Evolutionary conservation across 2,113 vertebrate genomes (phyloP).

Genomic region (Anthoscopus minutus): DNA sequence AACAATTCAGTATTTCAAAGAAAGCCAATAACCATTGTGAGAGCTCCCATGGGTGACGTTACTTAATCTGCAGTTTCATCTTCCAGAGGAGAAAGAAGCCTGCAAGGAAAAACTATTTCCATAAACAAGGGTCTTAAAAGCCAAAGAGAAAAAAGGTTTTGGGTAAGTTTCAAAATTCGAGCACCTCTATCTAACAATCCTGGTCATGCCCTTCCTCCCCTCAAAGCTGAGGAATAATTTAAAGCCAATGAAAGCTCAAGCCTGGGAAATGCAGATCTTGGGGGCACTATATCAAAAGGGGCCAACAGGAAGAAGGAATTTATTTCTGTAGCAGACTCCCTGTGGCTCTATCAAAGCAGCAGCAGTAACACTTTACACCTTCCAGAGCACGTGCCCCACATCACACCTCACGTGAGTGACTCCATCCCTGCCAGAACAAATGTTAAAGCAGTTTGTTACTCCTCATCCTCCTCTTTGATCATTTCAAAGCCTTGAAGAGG

Average conservation of each 20-base stretch:
- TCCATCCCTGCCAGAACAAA: background rate
- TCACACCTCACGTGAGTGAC: background rate
- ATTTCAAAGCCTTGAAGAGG: background rate
- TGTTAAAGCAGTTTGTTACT: background rate
- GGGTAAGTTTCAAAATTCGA: background rate
- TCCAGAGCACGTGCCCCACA: background rate
- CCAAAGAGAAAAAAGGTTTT: background rate
- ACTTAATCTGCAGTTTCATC: conserved; percentile 13
- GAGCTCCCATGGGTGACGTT: background rate
- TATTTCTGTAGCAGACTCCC: background rate
- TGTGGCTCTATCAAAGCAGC: background rate
- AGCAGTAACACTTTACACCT: background rate
- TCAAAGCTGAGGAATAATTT: background rate
- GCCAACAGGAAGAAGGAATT: background rate
- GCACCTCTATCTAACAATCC: background rate
- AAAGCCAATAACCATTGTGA: background rate
- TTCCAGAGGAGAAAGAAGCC: background rate
- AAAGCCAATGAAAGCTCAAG: background rate
- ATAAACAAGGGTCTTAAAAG: background rate
- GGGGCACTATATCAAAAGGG: accelerated
- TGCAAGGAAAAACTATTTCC: background rate
- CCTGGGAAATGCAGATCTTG: background rate
- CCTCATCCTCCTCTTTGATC: background rate
- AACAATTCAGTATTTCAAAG: conserved; percentile 18
- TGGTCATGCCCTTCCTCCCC: background rate